Evolutionary conservation across 2,888 invertebrate genomes (phyloP).

Genomic region (Therioaphis trifolii): DNA sequence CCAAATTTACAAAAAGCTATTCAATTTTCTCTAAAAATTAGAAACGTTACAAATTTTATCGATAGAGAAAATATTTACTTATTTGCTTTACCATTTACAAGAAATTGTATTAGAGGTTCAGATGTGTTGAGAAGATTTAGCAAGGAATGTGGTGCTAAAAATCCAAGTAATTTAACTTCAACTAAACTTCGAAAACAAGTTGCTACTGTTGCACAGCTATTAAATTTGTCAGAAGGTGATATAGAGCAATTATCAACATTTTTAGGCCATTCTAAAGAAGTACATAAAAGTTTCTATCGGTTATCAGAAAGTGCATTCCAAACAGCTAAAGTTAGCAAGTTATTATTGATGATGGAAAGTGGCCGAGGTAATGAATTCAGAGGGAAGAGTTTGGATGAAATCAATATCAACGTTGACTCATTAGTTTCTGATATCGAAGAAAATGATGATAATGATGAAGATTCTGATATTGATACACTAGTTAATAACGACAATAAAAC

Average conservation of each 20-base stretch:
- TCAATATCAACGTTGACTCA: too few relatives aligned
- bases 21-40: neutral
- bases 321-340: conserved; percentile 66
- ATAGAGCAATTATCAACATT: conserved; percentile 8
- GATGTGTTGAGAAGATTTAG: neutral
- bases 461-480: too few relatives aligned
- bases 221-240: conserved; percentile 16
- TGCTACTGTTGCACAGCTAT: conserved; percentile 13
- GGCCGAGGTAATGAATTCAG: too few relatives aligned
- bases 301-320: conserved; percentile 66
- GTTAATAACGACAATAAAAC: too few relatives aligned
- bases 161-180: neutral
- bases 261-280: neutral
- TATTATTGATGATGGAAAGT: conserved; percentile 66
- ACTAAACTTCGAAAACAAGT: conserved; percentile 13
- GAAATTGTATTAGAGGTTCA: neutral
- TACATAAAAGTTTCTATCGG: conserved; percentile 66
- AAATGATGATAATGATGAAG: too few relatives aligned
- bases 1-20: conserved; percentile 19
- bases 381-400: too few relatives aligned
- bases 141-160: neutral
- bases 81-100: conserved; percentile 8
- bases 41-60: conserved; percentile 14
- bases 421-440: too few relatives aligned
- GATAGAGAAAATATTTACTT: conserved; percentile 33